Conservation (phyloP, 2,797 vertebrate genomes). For the Distichodus sexfasciatus region DNA sequence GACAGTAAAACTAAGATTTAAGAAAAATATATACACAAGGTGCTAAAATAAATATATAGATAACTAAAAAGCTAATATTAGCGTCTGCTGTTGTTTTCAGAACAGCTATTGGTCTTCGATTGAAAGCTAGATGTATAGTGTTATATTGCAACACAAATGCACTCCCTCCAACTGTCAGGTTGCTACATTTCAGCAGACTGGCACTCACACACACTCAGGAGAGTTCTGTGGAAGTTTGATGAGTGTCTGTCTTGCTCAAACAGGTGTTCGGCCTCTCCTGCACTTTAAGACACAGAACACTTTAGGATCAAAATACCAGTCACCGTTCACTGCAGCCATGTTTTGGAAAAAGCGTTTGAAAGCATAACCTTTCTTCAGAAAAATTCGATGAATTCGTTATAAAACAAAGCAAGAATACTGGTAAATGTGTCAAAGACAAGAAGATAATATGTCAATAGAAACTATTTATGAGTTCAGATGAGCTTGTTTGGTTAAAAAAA, state of each 20-base stretch:
- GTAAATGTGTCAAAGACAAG: no score
- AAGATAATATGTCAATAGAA: no score
- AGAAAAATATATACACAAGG: no score
- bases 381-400: no score
- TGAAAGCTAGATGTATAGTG: neutral
- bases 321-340: constrained; percentile 50
- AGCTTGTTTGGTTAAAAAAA: no score
- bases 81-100: no score
- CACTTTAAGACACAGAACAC: constrained; percentile 44
- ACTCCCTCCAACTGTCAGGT: constrained; percentile 14
- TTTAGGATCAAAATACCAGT: constrained; percentile 51
- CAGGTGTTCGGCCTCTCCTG: constrained; percentile 54
- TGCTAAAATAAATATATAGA: no score
- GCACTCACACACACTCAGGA: constrained; percentile 16
- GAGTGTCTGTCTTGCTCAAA: constrained; percentile 47
- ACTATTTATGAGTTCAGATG: no score
- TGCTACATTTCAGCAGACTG: constrained; percentile 38
- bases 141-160: constrained; percentile 6
- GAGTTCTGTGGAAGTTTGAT: constrained; percentile 33
- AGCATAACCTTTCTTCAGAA: neutral
- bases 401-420: no score
- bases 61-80: no score
- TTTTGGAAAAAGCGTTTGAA: constrained; percentile 28
- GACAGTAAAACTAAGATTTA: no score
- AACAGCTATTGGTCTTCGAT: no score